A percentile compares a stretch with the other conserved stretches of the same genome.
Conservation (phyloP, 1,140 invertebrate genomes). For the Solenopsis fugax region DNA sequence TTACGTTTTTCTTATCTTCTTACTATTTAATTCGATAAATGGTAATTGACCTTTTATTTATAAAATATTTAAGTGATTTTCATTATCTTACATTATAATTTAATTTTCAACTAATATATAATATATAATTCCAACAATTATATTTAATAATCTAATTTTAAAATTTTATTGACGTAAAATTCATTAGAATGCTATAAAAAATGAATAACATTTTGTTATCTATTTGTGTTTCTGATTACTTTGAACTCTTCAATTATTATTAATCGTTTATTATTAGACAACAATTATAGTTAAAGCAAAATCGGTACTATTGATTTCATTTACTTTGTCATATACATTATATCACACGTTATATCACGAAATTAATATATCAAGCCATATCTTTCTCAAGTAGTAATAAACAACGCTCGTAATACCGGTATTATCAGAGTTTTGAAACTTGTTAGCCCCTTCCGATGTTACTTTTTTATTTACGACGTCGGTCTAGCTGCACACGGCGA, state of each 20-base stretch:
- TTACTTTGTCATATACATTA: neutral
- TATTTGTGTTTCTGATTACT: neutral
- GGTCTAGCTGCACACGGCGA: conserved; percentile 26
- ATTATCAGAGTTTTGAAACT: conserved; percentile 60
- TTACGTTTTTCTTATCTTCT: neutral
- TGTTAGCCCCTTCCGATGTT: conserved; percentile 31
- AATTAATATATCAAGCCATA: conserved; percentile 31
- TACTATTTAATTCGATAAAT: neutral
- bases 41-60: neutral
- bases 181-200: neutral
- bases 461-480: conserved; percentile 55
- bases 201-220: neutral
- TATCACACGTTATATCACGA: neutral
- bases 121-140: neutral
- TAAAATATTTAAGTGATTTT: too few relatives aligned
- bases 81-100: too few relatives aligned
- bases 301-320: neutral
- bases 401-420: conserved; percentile 33
- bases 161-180: neutral
- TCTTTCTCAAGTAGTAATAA: conserved; percentile 40
- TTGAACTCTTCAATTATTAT: neutral
- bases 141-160: neutral
- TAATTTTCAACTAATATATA: too few relatives aligned
- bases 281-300: neutral
- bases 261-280: neutral